phyloP scores from a whole-genome alignment of 2,113 vertebrate genomes.

The Cheirogaleus medius region DNA sequence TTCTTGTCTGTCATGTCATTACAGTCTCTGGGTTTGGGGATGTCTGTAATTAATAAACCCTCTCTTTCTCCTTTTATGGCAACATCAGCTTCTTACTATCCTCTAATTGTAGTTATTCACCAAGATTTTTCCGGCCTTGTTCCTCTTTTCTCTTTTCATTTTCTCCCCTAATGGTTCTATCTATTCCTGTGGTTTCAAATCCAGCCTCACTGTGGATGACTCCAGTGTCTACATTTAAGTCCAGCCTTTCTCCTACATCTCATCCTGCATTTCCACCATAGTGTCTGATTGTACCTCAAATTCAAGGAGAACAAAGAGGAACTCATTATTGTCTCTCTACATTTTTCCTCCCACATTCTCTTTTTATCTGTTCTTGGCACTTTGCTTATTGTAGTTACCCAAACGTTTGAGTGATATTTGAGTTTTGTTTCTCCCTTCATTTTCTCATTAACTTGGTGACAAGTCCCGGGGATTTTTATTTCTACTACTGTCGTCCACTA shows the following conservation, averaged over 20 bases:
- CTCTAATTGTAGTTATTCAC: background rate
- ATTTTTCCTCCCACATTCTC: conserved; percentile 35
- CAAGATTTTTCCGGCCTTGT: background rate
- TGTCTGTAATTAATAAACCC: background rate
- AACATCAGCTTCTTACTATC: background rate
- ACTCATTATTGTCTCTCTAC: conserved; percentile 39
- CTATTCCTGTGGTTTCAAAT: conserved; percentile 18
- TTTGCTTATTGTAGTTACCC: conserved; percentile 35
- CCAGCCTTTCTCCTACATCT: background rate
- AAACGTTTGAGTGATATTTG: conserved; percentile 51
- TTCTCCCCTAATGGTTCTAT: background rate
- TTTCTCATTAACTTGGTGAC: background rate
- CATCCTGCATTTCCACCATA: background rate
- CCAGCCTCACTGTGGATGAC: background rate
- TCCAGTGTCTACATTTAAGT: background rate
- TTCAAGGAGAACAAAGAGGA: conserved; percentile 37
- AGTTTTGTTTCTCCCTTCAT: background rate
- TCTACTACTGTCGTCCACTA: background rate
- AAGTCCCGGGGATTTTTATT: background rate
- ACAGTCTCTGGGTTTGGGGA: background rate
- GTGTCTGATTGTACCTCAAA: background rate
- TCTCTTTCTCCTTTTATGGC: background rate
- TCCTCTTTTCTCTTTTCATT: background rate
- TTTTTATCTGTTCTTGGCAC: conserved; percentile 47
- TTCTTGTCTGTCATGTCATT: background rate